These are phyloP conservation scores for Romanogobio albipinnatus DNA, from an alignment of 2,113 vertebrate genomes.

Conservation along the genomic window DNA sequence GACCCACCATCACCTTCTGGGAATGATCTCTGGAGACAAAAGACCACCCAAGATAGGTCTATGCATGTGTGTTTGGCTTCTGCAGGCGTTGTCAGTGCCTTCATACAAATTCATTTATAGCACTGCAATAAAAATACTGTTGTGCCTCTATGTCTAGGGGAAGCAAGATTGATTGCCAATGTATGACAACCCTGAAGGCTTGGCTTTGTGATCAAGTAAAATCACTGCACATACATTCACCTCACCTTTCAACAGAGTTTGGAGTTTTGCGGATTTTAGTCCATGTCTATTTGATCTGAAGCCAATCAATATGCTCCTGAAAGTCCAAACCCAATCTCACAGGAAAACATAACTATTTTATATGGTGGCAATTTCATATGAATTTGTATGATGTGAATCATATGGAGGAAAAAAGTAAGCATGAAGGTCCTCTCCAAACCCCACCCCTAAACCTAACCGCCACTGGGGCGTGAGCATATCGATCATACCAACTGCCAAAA, in stretches of 20 bases:
- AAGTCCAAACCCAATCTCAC: neutral
- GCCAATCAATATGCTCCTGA: neutral
- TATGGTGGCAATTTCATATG: no score
- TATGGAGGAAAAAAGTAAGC: no score
- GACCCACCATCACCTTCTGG: conserved; percentile 1
- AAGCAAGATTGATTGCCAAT: neutral
- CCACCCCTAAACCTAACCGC: no score
- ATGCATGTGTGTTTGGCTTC: neutral
- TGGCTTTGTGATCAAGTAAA: conserved; percentile 17
- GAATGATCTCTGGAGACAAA: conserved; percentile 21
- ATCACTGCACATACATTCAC: neutral
- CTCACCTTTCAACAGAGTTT: neutral
- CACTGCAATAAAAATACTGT: neutral
- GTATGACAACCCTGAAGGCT: conserved; percentile 19
- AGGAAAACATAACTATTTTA: no score
- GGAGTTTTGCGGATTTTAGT: neutral
- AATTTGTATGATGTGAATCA: no score
- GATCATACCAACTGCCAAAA: no score
- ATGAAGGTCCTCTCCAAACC: no score
- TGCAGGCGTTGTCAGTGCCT: neutral
- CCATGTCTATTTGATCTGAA: neutral
- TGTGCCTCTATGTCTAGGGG: neutral
- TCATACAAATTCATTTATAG: neutral
- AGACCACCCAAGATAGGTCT: conserved; percentile 37
- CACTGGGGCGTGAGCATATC: no score